Evolutionary conservation across 2,113 vertebrate species (phyloP).

Genomic region (Salminus brasiliensis): DNA sequence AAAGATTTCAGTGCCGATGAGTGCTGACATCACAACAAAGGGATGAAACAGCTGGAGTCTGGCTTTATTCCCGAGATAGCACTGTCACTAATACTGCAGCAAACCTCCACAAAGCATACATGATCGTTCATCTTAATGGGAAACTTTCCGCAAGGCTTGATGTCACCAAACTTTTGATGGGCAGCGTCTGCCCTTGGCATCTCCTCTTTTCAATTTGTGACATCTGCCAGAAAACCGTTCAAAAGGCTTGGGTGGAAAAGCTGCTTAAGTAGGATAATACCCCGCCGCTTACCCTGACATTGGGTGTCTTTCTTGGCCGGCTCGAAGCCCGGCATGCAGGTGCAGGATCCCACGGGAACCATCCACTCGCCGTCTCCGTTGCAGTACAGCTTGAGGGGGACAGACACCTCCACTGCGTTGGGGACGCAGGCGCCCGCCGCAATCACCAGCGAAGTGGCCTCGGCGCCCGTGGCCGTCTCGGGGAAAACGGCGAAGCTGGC

Average conservation of each 20-base stretch:
- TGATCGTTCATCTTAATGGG: background rate
- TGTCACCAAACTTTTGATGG: background rate
- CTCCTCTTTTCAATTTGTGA: constrained; percentile 19
- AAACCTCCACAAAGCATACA: too few relatives aligned
- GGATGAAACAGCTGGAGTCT: background rate
- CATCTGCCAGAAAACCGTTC: constrained; percentile 37
- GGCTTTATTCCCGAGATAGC: too few relatives aligned
- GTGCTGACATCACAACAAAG: background rate
- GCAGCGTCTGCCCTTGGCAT: constrained; percentile 27
- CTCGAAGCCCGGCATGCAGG: constrained; percentile 90
- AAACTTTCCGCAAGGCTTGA: background rate
- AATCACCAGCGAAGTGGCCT: constrained; percentile 94
- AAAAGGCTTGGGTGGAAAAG: constrained; percentile 25
- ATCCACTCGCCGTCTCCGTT: constrained; percentile 98
- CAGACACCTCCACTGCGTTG: constrained; percentile 92
- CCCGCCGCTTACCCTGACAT: constrained; percentile 84
- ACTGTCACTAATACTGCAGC: too few relatives aligned
- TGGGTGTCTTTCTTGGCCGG: constrained; percentile 87
- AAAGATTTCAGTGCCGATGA: too few relatives aligned
- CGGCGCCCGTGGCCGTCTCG: constrained; percentile 93
- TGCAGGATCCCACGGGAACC: constrained; percentile 96
- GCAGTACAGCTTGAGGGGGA: constrained; percentile 97
- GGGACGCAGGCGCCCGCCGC: constrained; percentile 91
- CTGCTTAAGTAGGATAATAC: constrained; percentile 22
- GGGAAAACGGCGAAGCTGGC: constrained; percentile 95